phyloP scores from a whole-genome alignment of 1,140 invertebrate genomes.

The Leptinotarsa undecemlineata region DNA sequence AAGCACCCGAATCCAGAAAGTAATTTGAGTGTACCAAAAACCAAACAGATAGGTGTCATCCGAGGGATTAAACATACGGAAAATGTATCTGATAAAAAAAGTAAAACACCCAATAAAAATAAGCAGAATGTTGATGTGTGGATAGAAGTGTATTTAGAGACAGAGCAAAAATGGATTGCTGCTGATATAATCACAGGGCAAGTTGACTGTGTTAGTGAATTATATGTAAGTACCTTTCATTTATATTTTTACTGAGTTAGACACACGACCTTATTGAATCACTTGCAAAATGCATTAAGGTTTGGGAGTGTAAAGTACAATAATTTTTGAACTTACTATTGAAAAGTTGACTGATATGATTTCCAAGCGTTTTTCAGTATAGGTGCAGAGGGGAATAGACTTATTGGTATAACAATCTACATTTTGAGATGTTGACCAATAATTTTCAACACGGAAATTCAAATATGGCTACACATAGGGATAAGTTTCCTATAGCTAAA shows the following conservation, averaged over 20 bases:
- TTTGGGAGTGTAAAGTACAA: too few species aligned
- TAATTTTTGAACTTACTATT: too few species aligned
- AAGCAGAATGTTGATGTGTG: conserved; percentile 71
- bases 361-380: too few species aligned
- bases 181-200: conserved; percentile 72
- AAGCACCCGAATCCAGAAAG: conserved; percentile 55
- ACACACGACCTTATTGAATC: neutral
- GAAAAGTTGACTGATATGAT: too few species aligned
- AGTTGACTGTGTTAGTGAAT: conserved; percentile 71
- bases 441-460: too few species aligned
- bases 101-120: conserved; percentile 24
- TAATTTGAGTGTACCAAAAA: conserved; percentile 43
- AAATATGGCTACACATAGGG: too few species aligned
- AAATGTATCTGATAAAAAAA: neutral
- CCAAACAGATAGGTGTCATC: conserved; percentile 43
- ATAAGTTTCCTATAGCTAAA: too few species aligned
- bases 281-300: too few species aligned
- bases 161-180: conserved; percentile 80
- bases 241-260: neutral
- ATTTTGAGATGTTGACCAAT: too few species aligned
- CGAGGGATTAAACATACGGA: neutral
- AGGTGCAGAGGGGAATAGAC: too few species aligned
- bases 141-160: conserved; percentile 85
- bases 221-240: conserved; percentile 68
- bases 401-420: too few species aligned